A percentile compares a stretch with the other conserved stretches of the same genome.
phyloP scores from a whole-genome alignment of 92 coral and sea anemone genomes.

The Umimayanthus kanabou region DNA sequence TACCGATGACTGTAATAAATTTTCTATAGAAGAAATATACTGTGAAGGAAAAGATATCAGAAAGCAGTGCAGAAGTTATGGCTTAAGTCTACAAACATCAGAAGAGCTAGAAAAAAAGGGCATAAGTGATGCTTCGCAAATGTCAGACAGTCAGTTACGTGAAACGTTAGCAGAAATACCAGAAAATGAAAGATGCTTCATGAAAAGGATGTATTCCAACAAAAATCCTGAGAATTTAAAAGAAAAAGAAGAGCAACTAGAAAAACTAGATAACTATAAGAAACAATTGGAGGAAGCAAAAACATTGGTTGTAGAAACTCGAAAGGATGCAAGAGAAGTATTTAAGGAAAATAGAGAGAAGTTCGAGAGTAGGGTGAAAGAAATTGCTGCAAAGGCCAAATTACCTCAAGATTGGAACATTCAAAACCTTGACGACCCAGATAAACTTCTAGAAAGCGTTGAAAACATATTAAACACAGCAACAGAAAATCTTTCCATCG shows the following conservation, averaged over 20 bases:
- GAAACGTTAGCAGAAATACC: neutral
- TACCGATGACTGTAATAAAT: neutral
- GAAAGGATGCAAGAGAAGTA: neutral
- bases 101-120: constrained; percentile 8
- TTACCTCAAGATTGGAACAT: neutral
- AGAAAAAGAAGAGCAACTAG: constrained; percentile 11
- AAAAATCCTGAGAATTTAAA: neutral
- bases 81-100: constrained; percentile 8
- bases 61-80: constrained; percentile 13
- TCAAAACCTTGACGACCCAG: neutral
- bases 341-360: neutral
- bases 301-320: neutral
- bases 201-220: constrained; percentile 20
- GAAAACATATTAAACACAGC: constrained; percentile 15
- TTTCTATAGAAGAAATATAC: constrained; percentile 3
- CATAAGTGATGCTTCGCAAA: neutral
- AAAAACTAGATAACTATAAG: neutral
- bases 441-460: neutral
- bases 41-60: constrained; percentile 16
- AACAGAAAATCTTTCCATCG: constrained; percentile 1
- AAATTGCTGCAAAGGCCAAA: neutral
- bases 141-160: neutral
- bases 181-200: neutral
- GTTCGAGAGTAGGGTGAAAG: neutral
- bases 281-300: constrained; percentile 8